These are phyloP conservation scores for Myodes glareolus DNA, from an alignment of 2,113 vertebrate species.

Conservation along the genomic window DNA sequence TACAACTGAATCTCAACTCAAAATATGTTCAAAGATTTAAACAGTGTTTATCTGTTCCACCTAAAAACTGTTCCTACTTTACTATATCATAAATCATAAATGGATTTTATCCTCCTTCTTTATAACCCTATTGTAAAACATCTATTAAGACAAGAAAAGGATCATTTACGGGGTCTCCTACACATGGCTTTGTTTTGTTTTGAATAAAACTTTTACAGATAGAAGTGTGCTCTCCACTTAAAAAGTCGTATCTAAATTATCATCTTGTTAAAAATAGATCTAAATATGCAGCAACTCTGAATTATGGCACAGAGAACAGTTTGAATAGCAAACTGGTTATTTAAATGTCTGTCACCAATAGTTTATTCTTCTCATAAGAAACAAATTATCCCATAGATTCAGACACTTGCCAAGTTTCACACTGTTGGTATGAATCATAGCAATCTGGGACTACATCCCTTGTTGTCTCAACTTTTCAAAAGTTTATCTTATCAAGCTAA, in stretches of 20 bases:
- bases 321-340: conserved; percentile 26
- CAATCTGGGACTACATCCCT: conserved; percentile 1
- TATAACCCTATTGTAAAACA: not conserved
- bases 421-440: conserved; percentile 46
- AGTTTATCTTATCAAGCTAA: conserved; percentile 47
- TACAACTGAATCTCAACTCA: not conserved
- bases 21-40: not conserved
- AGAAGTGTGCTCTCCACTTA: not conserved
- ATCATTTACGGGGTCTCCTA: not conserved
- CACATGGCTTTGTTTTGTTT: not conserved
- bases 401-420: conserved; percentile 48
- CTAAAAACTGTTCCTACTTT: not conserved
- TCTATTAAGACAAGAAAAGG: not conserved
- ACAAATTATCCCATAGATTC: conserved; percentile 35
- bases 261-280: conserved; percentile 54
- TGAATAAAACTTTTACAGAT: not conserved
- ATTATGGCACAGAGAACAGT: not conserved
- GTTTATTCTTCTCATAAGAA: conserved; percentile 47
- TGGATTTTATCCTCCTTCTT: not conserved
- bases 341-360: conserved; percentile 28
- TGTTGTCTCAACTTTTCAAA: conserved; percentile 47
- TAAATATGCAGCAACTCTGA: not conserved
- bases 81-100: not conserved
- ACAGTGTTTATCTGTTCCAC: not conserved
- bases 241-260: conserved; percentile 32